phyloP scores from a whole-genome alignment of 2,888 invertebrate genomes.

The Silvanus unidentatus region DNA sequence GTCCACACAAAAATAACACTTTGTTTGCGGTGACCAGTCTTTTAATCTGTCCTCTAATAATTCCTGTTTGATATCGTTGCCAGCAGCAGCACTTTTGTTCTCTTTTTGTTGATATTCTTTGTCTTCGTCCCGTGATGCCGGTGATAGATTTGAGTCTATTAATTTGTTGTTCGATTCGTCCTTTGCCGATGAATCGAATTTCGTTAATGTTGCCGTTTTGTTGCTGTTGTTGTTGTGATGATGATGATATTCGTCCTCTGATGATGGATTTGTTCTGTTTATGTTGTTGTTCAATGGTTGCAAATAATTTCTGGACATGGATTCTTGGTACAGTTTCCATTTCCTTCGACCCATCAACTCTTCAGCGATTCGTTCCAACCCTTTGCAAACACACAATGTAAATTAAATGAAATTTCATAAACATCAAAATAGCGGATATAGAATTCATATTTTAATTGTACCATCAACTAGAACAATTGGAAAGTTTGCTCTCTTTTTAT shows the following conservation, averaged over 20 bases:
- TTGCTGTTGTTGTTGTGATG: conserved; percentile 21
- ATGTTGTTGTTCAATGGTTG: conserved; percentile 47
- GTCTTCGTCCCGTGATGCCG: conserved; percentile 18
- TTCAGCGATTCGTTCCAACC: conserved; percentile 94
- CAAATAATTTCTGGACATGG: conserved; percentile 47
- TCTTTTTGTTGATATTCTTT: conserved; percentile 28
- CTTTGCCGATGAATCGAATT: conserved; percentile 26
- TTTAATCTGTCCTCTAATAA: conserved; percentile 37
- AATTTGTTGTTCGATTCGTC: conserved; percentile 28
- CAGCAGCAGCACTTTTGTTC: conserved; percentile 30
- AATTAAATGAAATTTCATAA: too few species aligned
- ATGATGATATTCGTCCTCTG: conserved; percentile 30
- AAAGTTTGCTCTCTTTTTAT: too few species aligned
- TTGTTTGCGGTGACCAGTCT: conserved; percentile 74
- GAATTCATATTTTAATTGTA: too few species aligned
- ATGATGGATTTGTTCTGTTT: conserved; percentile 35
- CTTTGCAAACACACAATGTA: conserved; percentile 49
- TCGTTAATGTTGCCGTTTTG: conserved; percentile 25
- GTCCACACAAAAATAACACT: conserved; percentile 80
- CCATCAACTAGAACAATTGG: too few species aligned
- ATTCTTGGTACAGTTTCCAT: conserved; percentile 91
- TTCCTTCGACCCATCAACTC: conserved; percentile 95
- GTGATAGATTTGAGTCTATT: neutral
- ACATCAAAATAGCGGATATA: too few species aligned
- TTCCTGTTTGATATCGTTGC: conserved; percentile 24